phyloP scores from a whole-genome alignment of 2,113 vertebrate species.

The Gallinago jamesoni region DNA sequence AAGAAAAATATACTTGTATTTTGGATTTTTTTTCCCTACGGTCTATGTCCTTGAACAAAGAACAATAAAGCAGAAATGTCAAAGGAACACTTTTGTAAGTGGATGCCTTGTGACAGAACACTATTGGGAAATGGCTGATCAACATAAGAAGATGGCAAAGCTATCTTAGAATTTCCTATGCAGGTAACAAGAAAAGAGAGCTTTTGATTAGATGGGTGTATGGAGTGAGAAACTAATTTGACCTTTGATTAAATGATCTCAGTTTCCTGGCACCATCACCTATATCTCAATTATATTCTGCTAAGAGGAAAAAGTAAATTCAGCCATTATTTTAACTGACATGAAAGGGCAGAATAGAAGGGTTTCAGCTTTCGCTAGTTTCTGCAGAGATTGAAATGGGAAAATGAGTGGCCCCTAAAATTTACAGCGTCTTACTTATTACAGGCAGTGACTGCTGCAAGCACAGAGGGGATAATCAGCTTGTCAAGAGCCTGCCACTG shows the following conservation, averaged over 20 bases:
- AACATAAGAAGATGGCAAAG: background rate
- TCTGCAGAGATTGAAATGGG: conserved; percentile 66
- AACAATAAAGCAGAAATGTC: conserved; percentile 18
- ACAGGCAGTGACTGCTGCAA: conserved; percentile 66
- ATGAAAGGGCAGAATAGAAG: conserved; percentile 61
- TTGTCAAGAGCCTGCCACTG: conserved; percentile 63
- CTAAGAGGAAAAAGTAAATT: conserved; percentile 29
- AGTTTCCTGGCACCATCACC: conserved; percentile 47
- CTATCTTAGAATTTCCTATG: conserved; percentile 13
- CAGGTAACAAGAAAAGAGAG: background rate
- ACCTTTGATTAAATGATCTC: conserved; percentile 55
- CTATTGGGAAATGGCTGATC: background rate
- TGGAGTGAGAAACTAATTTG: conserved; percentile 53
- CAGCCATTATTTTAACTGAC: conserved; percentile 69
- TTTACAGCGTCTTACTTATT: conserved; percentile 69
- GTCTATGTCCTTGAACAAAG: conserved; percentile 33
- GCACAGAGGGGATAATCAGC: conserved; percentile 70
- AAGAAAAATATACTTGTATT: background rate
- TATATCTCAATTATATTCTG: conserved; percentile 65
- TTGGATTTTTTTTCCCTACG: background rate
- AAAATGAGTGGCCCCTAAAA: conserved; percentile 68
- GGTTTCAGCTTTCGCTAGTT: conserved; percentile 58
- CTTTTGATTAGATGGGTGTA: conserved; percentile 47
- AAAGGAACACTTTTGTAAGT: background rate
- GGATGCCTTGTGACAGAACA: background rate